Evolutionary conservation across 2,113 vertebrate species (phyloP).

Genomic region (Chlorodrepanis virens): DNA sequence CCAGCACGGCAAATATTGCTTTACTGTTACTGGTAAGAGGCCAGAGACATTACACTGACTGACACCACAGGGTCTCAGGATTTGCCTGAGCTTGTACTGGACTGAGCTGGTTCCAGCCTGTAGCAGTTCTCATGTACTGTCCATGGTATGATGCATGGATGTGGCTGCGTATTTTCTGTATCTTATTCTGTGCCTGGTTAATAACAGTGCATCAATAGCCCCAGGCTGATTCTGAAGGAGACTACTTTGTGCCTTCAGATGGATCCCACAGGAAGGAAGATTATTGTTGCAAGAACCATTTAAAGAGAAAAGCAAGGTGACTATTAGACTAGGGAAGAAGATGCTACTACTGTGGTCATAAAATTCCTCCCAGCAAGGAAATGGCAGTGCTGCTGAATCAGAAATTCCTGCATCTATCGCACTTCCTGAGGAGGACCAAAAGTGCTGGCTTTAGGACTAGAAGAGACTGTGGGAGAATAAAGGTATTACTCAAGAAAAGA

Average conservation of each 20-base stretch:
- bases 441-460: background rate
- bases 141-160: background rate
- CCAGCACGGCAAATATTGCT: background rate
- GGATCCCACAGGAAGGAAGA: background rate
- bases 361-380: background rate
- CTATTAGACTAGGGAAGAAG: background rate
- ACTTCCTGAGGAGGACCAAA: background rate
- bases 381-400: accelerated
- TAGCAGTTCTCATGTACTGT: background rate
- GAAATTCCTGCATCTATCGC: background rate
- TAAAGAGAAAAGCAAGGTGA: background rate
- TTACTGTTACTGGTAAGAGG: background rate
- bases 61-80: background rate
- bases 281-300: background rate
- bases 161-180: background rate
- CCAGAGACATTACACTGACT: background rate
- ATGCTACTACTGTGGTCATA: background rate
- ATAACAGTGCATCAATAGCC: background rate
- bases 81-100: background rate
- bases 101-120: background rate
- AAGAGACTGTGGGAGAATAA: background rate
- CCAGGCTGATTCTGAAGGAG: background rate
- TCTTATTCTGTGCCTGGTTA: background rate
- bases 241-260: background rate
- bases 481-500: background rate